These are phyloP conservation scores for Halisarca cf. caerulea DNA, from an alignment of 37 sponge, comb jelly and placozoan genomes.

Conservation along the genomic window DNA sequence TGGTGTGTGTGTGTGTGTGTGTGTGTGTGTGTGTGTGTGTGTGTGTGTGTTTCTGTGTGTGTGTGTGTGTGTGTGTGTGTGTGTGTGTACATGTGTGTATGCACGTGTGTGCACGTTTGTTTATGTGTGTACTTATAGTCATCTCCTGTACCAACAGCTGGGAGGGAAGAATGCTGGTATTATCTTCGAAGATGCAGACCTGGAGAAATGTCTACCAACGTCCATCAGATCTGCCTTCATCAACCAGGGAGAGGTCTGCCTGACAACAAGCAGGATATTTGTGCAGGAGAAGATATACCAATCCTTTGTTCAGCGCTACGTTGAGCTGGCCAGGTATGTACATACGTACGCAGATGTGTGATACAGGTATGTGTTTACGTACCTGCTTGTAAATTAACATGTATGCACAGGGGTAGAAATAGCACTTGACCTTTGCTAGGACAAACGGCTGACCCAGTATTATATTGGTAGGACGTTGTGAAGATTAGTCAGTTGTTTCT, in stretches of 20 bases:
- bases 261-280: constrained; percentile 85
- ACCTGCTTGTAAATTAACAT: no score
- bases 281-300: constrained; percentile 81
- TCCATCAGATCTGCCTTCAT: constrained; percentile 77
- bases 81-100: not conserved
- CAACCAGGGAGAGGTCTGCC: constrained; percentile 94
- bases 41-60: no score
- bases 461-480: no score
- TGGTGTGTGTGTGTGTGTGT: no score
- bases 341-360: no score
- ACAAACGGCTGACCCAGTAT: no score
- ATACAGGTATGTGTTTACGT: no score
- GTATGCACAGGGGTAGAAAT: no score
- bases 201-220: constrained; percentile 83
- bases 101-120: not conserved
- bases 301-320: constrained; percentile 67
- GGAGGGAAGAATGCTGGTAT: constrained; percentile 94
- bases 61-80: constrained; percentile 17
- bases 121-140: not conserved
- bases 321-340: constrained; percentile 75
- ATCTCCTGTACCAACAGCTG: constrained; percentile 53
- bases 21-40: no score
- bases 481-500: no score
- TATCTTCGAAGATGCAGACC: constrained; percentile 78
- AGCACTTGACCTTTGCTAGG: no score